Evolutionary conservation across 2,797 vertebrate genomes (phyloP).

Genomic region (Meda fulgida): DNA sequence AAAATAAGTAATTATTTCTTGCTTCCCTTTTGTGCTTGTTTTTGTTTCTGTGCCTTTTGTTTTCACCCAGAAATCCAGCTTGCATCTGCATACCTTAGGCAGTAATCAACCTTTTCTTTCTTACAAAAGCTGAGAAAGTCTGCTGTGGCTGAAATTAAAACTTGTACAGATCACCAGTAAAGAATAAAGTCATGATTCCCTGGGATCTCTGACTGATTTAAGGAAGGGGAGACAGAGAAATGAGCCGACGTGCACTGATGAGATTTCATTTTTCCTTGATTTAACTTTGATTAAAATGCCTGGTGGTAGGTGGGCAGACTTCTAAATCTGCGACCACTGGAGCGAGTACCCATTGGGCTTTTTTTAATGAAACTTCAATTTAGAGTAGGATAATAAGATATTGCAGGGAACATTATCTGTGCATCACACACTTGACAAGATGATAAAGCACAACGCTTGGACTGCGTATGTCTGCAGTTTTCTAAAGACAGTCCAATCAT

Average conservation of each 20-base stretch:
- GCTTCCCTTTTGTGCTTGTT: neutral
- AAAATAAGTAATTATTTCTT: constrained; percentile 4
- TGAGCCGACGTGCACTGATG: constrained; percentile 7
- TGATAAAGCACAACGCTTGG: constrained; percentile 37
- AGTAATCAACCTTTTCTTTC: constrained; percentile 9
- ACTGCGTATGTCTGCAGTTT: constrained; percentile 13
- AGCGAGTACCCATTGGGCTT: constrained; percentile 39
- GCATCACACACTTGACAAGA: constrained; percentile 13
- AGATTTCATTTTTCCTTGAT: constrained; percentile 47
- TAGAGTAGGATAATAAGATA: constrained; percentile 51
- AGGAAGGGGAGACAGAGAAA: constrained; percentile 28
- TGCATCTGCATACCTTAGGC: constrained; percentile 5
- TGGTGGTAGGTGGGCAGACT: constrained; percentile 27
- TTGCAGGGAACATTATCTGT: constrained; percentile 29
- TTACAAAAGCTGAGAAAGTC: constrained; percentile 4
- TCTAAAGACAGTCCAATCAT: neutral
- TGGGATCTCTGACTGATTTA: constrained; percentile 34
- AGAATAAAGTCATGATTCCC: neutral
- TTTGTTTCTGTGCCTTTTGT: constrained; percentile 6
- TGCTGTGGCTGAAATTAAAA: neutral
- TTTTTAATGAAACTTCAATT: constrained; percentile 51
- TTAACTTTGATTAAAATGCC: constrained; percentile 50
- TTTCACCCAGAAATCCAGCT: constrained; percentile 26
- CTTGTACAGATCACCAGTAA: neutral
- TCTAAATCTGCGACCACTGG: constrained; percentile 21